Evolutionary conservation across 2,888 invertebrate species (phyloP).

Genomic region (Ditylenchus weischeri): DNA sequence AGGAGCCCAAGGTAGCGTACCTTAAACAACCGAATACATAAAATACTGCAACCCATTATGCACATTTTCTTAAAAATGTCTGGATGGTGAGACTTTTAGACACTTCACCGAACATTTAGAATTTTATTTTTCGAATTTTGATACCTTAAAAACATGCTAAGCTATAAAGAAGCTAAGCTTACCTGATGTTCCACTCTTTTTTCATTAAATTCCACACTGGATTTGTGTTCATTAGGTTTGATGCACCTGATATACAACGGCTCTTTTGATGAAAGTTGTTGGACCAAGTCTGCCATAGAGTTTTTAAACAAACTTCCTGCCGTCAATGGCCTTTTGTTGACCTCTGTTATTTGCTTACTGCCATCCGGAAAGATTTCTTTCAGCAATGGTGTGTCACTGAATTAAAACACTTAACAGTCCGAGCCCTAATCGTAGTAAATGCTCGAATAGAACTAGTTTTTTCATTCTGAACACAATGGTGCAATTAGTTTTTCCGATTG

Average conservation of each 20-base stretch:
- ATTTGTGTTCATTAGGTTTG: conserved; percentile 92
- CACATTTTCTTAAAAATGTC: background rate
- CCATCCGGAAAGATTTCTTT: conserved; percentile 95
- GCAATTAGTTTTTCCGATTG: too few relatives aligned
- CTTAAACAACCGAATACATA: too few relatives aligned
- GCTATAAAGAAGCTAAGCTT: background rate
- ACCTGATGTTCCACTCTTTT: conserved; percentile 68
- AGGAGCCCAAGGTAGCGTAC: conserved; percentile 79
- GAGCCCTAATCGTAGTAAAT: too few relatives aligned
- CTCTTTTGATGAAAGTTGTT: conserved; percentile 74
- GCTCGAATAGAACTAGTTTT: too few relatives aligned
- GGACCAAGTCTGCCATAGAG: conserved; percentile 84
- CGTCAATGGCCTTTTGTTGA: conserved; percentile 88
- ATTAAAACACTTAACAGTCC: conserved; percentile 20
- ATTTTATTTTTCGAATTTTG: too few relatives aligned
- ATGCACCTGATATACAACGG: conserved; percentile 89
- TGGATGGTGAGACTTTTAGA: background rate
- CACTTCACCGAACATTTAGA: background rate
- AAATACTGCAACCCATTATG: background rate
- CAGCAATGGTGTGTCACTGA: conserved; percentile 74
- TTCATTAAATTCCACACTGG: conserved; percentile 78
- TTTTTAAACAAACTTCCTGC: conserved; percentile 90
- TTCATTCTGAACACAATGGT: too few relatives aligned
- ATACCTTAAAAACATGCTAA: too few relatives aligned
- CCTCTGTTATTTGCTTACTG: conserved; percentile 81